Conservation (phyloP, 2,888 invertebrate species). For the Andrena trimmerana region DNA sequence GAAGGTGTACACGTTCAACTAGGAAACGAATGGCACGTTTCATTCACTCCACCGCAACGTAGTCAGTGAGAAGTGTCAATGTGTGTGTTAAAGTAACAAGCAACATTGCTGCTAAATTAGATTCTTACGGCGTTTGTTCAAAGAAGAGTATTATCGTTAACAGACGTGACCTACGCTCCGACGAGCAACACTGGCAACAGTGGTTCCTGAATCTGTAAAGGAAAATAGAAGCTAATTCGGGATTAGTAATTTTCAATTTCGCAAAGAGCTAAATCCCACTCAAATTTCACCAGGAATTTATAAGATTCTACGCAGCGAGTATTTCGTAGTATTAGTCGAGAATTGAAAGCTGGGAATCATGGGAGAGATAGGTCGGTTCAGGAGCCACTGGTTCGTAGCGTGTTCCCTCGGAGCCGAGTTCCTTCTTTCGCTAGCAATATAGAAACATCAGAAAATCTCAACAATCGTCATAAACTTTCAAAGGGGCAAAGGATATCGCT, state of each 20-base stretch:
- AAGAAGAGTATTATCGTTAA: slow-evolving; percentile 58
- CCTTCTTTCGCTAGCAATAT: slow-evolving; percentile 2
- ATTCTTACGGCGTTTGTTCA: slow-evolving; percentile 35
- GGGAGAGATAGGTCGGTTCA: neutral
- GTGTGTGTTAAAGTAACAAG: slow-evolving; percentile 43
- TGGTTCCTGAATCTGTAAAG: slow-evolving; percentile 19
- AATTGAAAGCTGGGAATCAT: neutral
- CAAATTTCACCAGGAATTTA: neutral
- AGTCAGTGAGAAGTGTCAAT: slow-evolving; percentile 26
- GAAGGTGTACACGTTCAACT: slow-evolving; percentile 61
- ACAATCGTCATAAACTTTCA: slow-evolving; percentile 50
- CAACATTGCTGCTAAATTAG: slow-evolving; percentile 51
- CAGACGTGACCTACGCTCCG: slow-evolving; percentile 26
- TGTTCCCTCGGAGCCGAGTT: slow-evolving; percentile 9
- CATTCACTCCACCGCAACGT: slow-evolving; percentile 27
- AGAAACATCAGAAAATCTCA: slow-evolving; percentile 47
- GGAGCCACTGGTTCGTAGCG: slow-evolving; percentile 25
- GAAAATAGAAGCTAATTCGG: neutral
- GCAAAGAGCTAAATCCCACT: neutral
- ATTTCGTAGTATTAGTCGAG: too few species aligned
- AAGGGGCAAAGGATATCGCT: slow-evolving; percentile 43
- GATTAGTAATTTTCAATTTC: too few species aligned
- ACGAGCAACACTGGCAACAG: slow-evolving; percentile 9
- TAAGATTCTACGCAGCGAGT: neutral
- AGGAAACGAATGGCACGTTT: slow-evolving; percentile 63